Evolutionary conservation across 2,888 invertebrate species (phyloP).

Genomic region (Hemaris fuciformis): DNA sequence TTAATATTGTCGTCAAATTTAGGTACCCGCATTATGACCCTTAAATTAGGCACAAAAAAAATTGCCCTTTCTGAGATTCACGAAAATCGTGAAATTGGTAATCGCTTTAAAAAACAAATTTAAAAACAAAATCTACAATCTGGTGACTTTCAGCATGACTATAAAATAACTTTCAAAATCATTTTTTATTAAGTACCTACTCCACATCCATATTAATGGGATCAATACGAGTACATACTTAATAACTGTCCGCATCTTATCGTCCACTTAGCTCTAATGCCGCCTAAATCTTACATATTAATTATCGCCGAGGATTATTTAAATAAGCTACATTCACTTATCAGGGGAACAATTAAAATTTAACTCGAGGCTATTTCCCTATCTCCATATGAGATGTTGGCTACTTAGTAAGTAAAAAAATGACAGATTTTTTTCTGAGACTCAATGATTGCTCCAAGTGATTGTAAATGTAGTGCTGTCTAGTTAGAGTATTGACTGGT

Average conservation of each 20-base stretch:
- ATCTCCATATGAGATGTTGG: neutral
- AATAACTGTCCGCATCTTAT: conserved; percentile 7
- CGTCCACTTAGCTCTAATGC: conserved; percentile 3
- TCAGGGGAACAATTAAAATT: conserved; percentile 8
- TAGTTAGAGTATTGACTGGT: no score
- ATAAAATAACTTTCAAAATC: neutral
- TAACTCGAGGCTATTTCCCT: neutral
- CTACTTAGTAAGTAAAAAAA: neutral
- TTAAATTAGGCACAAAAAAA: no score
- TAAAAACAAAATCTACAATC: no score
- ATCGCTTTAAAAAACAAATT: no score
- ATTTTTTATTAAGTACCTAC: neutral
- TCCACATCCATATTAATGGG: neutral
- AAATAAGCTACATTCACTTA: conserved; percentile 2
- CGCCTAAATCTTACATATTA: conserved; percentile 1
- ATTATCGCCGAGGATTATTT: conserved; percentile 7
- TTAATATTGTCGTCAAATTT: no score
- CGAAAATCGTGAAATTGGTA: no score
- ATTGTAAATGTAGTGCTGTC: no score
- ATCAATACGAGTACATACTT: neutral
- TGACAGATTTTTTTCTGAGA: neutral
- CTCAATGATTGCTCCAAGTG: neutral
- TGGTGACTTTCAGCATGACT: no score
- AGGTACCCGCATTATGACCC: no score
- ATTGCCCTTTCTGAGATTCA: no score